A percentile compares a stretch with the other conserved stretches of the same genome.
Evolutionary conservation across 2,888 invertebrate species (phyloP).

Genomic region (Brachypalpus laphriformis): DNA sequence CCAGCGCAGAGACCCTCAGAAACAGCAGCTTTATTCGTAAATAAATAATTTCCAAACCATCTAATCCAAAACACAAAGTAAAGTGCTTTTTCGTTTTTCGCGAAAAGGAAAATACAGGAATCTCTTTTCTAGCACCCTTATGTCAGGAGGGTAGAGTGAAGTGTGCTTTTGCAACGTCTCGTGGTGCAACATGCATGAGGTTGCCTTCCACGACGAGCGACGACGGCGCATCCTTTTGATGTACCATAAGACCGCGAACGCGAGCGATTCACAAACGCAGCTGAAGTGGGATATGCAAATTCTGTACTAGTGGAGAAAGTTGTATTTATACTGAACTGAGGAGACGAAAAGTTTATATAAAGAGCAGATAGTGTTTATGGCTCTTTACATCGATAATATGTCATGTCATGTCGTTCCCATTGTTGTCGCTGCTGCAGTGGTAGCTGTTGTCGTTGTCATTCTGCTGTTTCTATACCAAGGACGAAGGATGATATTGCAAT

Average conservation of each 20-base stretch:
- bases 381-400: slow-evolving; percentile 55
- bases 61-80: slow-evolving; percentile 61
- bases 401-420: slow-evolving; percentile 47
- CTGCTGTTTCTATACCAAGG: slow-evolving; percentile 12
- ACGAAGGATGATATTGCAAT: slow-evolving; percentile 53
- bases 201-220: too few relatives aligned
- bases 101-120: slow-evolving; percentile 21
- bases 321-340: slow-evolving; percentile 10
- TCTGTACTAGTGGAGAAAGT: slow-evolving; percentile 2
- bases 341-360: slow-evolving; percentile 13
- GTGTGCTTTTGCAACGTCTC: slow-evolving; percentile 10
- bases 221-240: slow-evolving; percentile 66
- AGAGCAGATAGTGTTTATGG: slow-evolving; percentile 44
- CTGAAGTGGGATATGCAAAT: slow-evolving; percentile 39
- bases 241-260: slow-evolving; percentile 58
- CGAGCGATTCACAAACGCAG: background rate
- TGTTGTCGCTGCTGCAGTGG: background rate
- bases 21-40: slow-evolving; percentile 45
- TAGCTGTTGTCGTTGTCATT: slow-evolving; percentile 3
- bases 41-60: slow-evolving; percentile 64
- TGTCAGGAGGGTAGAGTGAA: slow-evolving; percentile 22
- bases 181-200: slow-evolving; percentile 3
- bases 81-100: slow-evolving; percentile 61
- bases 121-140: slow-evolving; percentile 26
- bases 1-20: background rate